These are phyloP conservation scores for Pteropus alecto DNA, from an alignment of 2,113 vertebrate species.

Conservation along the genomic window DNA sequence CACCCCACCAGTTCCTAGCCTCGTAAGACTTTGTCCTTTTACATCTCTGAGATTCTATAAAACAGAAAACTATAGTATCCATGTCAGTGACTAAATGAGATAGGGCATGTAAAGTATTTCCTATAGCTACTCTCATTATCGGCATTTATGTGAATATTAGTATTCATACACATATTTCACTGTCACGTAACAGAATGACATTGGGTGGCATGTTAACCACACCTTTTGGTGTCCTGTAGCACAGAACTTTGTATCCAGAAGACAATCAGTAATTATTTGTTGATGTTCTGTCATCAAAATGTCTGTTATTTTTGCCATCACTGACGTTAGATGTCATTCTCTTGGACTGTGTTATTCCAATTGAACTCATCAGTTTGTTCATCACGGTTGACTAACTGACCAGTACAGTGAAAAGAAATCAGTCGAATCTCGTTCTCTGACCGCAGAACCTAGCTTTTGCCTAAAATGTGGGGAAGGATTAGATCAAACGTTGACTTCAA, in stretches of 20 bases:
- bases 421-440: neutral
- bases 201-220: neutral
- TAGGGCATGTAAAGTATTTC: neutral
- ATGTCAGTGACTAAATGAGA: neutral
- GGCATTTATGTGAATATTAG: neutral
- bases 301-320: constrained; percentile 39
- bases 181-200: neutral
- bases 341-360: neutral
- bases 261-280: constrained; percentile 50
- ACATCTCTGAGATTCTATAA: neutral
- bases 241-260: constrained; percentile 2
- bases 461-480: neutral
- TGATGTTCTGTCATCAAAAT: constrained; percentile 45
- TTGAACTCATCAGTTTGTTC: constrained; percentile 18
- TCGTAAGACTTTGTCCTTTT: neutral
- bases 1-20: neutral
- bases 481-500: neutral
- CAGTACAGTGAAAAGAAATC: neutral
- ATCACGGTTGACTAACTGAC: neutral
- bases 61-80: neutral
- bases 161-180: neutral
- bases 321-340: constrained; percentile 30
- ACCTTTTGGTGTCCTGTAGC: neutral
- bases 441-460: neutral
- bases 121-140: neutral